Percentiles rank a stretch among this genome's conserved stretches.
phyloP scores from a whole-genome alignment of 37 sponge, comb jelly and placozoan genomes.

The Hexactinellida sp. region DNA sequence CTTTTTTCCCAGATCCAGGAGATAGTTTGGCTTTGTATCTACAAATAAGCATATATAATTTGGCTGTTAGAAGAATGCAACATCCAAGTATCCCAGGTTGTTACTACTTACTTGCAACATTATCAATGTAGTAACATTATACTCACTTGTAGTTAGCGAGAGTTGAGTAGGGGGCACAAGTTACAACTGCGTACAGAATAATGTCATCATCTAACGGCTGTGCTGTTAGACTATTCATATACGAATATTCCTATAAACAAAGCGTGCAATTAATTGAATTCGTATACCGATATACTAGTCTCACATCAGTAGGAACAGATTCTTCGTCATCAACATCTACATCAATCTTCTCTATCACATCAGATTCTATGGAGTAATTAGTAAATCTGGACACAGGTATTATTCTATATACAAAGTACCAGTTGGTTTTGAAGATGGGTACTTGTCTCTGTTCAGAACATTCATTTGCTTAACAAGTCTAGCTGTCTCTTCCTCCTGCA shows the following conservation, averaged over 20 bases:
- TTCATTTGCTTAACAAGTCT: conserved; percentile 6
- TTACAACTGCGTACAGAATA: conserved; percentile 76
- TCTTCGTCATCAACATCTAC: neutral
- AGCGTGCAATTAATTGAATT: neutral
- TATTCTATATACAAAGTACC: neutral
- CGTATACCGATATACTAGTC: neutral
- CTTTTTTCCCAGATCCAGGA: conserved; percentile 67
- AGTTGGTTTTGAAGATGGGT: neutral
- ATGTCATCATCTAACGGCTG: conserved; percentile 64
- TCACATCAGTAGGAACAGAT: neutral
- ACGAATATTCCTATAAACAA: neutral
- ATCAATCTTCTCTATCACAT: too few relatives aligned
- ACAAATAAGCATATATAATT: neutral
- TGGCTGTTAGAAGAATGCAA: too few relatives aligned
- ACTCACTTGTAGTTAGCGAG: conserved; percentile 72
- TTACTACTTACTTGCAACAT: too few relatives aligned
- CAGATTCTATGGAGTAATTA: too few relatives aligned
- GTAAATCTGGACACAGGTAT: too few relatives aligned
- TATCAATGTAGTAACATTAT: neutral
- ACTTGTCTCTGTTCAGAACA: neutral
- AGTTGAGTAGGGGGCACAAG: conserved; percentile 87
- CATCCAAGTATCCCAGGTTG: too few relatives aligned
- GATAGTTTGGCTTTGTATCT: conserved; percentile 81
- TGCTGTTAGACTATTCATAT: conserved; percentile 62
- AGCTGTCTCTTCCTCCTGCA: neutral